Conservation (phyloP, 2,113 vertebrate species). For the Chloropsis hardwickii region DNA sequence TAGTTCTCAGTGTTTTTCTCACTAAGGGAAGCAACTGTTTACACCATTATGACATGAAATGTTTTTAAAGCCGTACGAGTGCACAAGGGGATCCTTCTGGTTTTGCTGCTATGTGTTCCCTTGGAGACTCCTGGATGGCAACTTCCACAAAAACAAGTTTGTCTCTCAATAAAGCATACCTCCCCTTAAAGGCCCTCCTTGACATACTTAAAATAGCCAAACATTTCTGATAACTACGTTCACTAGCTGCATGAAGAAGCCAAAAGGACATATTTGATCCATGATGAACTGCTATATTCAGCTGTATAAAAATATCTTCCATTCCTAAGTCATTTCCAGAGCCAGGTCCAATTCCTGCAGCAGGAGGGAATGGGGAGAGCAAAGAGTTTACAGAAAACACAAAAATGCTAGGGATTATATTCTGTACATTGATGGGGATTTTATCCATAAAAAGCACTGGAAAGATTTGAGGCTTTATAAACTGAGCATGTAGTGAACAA, state of each 20-base stretch:
- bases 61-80: background rate
- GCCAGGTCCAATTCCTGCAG: background rate
- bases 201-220: slow-evolving; percentile 10
- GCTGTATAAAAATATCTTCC: background rate
- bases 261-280: slow-evolving; percentile 12
- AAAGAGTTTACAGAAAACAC: background rate
- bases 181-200: background rate
- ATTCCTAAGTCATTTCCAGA: background rate
- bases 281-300: background rate
- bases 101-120: background rate
- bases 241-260: slow-evolving; percentile 49
- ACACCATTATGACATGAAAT: background rate
- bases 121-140: background rate
- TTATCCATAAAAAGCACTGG: background rate
- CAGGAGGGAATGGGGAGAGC: background rate
- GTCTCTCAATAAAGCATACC: background rate
- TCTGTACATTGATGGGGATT: background rate
- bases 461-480: background rate
- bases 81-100: background rate
- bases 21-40: background rate
- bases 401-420: background rate
- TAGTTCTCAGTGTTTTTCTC: background rate
- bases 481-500: background rate
- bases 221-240: background rate
- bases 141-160: background rate